These are phyloP conservation scores for Microcebus murinus DNA, from an alignment of 2,113 vertebrate genomes.

Conservation along the genomic window DNA sequence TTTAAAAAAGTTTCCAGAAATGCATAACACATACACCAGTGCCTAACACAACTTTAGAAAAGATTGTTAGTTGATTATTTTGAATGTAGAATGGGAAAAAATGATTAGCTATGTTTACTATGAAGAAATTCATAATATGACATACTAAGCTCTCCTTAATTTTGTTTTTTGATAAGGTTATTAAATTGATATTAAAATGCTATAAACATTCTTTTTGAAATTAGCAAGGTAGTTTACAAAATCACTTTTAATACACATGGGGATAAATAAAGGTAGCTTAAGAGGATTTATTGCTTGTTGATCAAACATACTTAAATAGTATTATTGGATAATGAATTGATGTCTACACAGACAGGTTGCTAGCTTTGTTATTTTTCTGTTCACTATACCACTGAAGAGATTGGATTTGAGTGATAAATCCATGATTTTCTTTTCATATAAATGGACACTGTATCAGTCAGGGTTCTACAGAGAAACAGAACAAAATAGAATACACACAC, in stretches of 20 bases:
- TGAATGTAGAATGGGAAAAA: neutral
- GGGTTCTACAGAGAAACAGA: neutral
- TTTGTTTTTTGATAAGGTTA: neutral
- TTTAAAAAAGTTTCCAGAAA: neutral
- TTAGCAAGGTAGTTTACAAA: neutral
- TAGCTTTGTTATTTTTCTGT: conserved; percentile 1
- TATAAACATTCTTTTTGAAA: neutral
- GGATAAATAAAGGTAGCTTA: neutral
- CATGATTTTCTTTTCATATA: neutral
- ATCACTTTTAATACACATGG: neutral
- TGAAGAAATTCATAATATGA: neutral
- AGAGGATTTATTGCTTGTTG: neutral
- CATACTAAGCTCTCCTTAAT: neutral
- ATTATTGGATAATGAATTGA: neutral
- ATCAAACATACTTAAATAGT: neutral
- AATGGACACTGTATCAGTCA: neutral
- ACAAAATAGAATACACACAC: neutral
- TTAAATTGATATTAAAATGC: neutral
- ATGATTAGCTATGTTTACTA: neutral
- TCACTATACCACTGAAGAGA: neutral
- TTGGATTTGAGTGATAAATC: neutral
- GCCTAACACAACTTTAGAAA: neutral
- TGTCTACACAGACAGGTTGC: neutral
- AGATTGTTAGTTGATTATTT: neutral
- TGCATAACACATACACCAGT: neutral